These are phyloP conservation scores for Melieria picta DNA, from an alignment of 2,888 invertebrate species.

Conservation along the genomic window DNA sequence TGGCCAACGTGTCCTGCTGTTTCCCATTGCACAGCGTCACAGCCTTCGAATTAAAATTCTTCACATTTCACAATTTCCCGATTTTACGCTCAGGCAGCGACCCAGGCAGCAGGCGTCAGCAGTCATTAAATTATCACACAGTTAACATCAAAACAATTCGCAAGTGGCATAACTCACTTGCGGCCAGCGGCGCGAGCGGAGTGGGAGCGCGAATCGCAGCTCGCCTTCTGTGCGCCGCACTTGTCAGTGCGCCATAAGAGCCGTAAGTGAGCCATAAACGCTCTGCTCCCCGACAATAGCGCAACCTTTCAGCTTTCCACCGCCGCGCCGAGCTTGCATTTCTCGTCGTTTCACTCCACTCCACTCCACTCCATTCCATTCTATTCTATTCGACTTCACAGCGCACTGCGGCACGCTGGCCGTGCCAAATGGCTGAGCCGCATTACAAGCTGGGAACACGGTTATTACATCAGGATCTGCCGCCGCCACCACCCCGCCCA, in stretches of 20 bases:
- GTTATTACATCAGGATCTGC: constrained; percentile 63
- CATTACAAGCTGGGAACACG: constrained; percentile 64
- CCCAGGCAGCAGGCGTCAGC: constrained; percentile 54
- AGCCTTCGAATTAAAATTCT: constrained; percentile 24
- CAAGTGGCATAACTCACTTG: constrained; percentile 48
- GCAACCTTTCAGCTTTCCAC: constrained; percentile 27
- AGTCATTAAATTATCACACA: constrained; percentile 65
- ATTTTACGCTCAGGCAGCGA: constrained; percentile 29
- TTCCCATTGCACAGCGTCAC: constrained; percentile 7
- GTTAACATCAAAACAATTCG: constrained; percentile 64
- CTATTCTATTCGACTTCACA: constrained; percentile 17
- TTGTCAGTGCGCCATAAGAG: constrained; percentile 8
- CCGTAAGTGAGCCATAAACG: constrained; percentile 27
- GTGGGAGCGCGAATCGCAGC: background rate
- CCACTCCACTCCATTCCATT: constrained; percentile 28
- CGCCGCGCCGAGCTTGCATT: constrained; percentile 8
- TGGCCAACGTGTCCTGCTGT: constrained; percentile 1
- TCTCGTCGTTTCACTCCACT: constrained; percentile 25
- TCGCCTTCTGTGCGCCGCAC: background rate
- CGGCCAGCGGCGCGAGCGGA: background rate
- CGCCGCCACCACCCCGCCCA: constrained; percentile 34
- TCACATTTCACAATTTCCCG: constrained; percentile 15
- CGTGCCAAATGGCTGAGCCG: constrained; percentile 49
- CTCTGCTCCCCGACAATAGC: constrained; percentile 13
- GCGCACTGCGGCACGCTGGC: constrained; percentile 36